Conservation (phyloP, 2,888 invertebrate species). For the Yponomeuta cagnagella region DNA sequence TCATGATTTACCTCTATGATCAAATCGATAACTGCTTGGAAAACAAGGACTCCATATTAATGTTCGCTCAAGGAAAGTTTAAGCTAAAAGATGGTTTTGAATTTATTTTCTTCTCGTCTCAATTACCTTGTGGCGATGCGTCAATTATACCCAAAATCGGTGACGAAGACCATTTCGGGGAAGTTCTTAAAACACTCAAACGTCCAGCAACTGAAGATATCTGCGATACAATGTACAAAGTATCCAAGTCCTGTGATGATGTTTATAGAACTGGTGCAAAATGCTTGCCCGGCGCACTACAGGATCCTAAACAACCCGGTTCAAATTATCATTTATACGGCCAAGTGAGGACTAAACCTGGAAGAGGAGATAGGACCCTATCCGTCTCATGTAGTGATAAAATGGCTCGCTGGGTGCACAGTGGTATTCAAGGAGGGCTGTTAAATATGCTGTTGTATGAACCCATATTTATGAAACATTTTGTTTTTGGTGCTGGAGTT, state of each 20-base stretch:
- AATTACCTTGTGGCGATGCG: constrained; percentile 95
- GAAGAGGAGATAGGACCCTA: constrained; percentile 90
- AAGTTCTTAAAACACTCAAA: constrained; percentile 38
- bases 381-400: constrained; percentile 97
- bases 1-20: constrained; percentile 84
- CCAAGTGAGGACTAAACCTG: constrained; percentile 90
- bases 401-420: constrained; percentile 89
- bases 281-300: constrained; percentile 71
- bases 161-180: constrained; percentile 44
- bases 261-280: constrained; percentile 93
- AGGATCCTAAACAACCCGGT: constrained; percentile 78
- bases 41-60: constrained; percentile 47
- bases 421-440: constrained; percentile 91
- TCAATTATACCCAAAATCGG: constrained; percentile 82
- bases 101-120: constrained; percentile 91
- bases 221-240: constrained; percentile 35
- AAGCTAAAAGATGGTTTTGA: constrained; percentile 73
- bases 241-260: constrained; percentile 30
- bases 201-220: constrained; percentile 31
- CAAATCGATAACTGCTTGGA: constrained; percentile 68
- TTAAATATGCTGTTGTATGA: constrained; percentile 79
- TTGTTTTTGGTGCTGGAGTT: constrained; percentile 82
- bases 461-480: constrained; percentile 81
- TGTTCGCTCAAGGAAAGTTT: constrained; percentile 45
- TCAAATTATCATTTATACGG: constrained; percentile 80